Percentiles rank a stretch among this genome's conserved stretches.
phyloP scores from a whole-genome alignment of 1,140 invertebrate species.

The Drosophila setifemur region DNA sequence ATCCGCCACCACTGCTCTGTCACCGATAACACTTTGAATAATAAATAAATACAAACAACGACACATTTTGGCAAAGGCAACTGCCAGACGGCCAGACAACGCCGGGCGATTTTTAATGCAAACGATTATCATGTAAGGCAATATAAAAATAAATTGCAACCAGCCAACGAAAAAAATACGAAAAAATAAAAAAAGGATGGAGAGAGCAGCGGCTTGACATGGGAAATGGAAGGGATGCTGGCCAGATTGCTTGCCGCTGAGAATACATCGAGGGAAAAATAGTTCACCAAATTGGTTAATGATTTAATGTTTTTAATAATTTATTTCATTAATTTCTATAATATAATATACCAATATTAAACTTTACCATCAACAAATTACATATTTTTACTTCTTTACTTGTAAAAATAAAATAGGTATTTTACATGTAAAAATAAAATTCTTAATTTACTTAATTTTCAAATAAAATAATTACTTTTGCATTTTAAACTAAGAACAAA shows the following conservation, averaged over 20 bases:
- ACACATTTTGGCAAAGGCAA: conserved; percentile 60
- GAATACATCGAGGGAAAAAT: conserved; percentile 12
- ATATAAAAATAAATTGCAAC: conserved; percentile 73
- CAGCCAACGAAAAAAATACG: conserved; percentile 12
- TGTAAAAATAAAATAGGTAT: no score
- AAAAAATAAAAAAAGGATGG: background rate
- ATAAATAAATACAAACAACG: conserved; percentile 77
- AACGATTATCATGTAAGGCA: conserved; percentile 79
- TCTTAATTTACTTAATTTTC: no score
- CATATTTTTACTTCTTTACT: no score
- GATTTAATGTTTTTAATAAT: background rate
- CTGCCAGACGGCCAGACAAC: conserved; percentile 42
- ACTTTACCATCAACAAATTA: no score
- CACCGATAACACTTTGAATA: conserved; percentile 78
- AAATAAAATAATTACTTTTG: background rate
- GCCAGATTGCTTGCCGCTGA: conserved; percentile 14
- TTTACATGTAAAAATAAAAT: no score
- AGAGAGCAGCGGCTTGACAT: conserved; percentile 7
- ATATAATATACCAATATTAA: no score
- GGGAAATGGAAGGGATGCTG: conserved; percentile 21
- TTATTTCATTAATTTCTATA: no score
- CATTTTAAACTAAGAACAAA: no score
- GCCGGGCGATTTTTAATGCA: conserved; percentile 65
- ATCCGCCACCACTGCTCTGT: conserved; percentile 32
- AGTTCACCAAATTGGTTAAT: no score